phyloP scores from a whole-genome alignment of 2,113 vertebrate genomes.

The Platichthys flesus region DNA sequence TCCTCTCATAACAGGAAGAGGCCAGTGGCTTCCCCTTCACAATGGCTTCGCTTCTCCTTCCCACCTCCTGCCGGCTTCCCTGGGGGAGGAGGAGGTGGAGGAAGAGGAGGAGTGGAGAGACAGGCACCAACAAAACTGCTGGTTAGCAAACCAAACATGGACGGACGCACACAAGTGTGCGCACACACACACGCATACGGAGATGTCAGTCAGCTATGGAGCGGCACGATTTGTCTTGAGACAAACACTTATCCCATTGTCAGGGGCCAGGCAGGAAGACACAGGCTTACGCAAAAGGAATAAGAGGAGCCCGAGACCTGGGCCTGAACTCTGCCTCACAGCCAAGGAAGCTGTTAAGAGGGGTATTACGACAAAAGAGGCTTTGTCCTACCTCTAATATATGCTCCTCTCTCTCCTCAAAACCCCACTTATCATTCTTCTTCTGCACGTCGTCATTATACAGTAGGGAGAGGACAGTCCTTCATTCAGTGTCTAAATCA shows the following conservation, averaged over 20 bases:
- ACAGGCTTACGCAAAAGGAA: conserved; percentile 71
- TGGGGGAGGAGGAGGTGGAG: conserved; percentile 78
- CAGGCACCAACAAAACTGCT: conserved; percentile 78
- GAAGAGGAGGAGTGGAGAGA: conserved; percentile 83
- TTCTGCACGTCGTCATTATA: conserved; percentile 24
- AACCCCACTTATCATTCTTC: conserved; percentile 61
- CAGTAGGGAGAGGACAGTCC: conserved; percentile 31
- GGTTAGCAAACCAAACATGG: conserved; percentile 76
- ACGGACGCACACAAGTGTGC: conserved; percentile 3
- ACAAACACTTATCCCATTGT: conserved; percentile 83
- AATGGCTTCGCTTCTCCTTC: conserved; percentile 98
- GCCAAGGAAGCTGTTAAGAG: conserved; percentile 70
- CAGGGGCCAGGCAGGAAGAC: conserved; percentile 69
- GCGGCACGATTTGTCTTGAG: conserved; percentile 62
- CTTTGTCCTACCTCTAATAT: conserved; percentile 74
- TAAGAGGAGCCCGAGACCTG: conserved; percentile 70
- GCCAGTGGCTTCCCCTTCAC: conserved; percentile 99
- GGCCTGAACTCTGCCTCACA: conserved; percentile 72
- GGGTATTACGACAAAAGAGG: conserved; percentile 69
- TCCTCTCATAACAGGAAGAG: conserved; percentile 99
- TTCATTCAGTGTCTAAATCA: conserved; percentile 15
- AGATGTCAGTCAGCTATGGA: conserved; percentile 62
- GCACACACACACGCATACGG: conserved; percentile 30
- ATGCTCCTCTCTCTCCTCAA: conserved; percentile 60
- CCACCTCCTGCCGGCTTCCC: conserved; percentile 90